phyloP scores from a whole-genome alignment of 2,888 invertebrate species.

The Catocala nupta region DNA sequence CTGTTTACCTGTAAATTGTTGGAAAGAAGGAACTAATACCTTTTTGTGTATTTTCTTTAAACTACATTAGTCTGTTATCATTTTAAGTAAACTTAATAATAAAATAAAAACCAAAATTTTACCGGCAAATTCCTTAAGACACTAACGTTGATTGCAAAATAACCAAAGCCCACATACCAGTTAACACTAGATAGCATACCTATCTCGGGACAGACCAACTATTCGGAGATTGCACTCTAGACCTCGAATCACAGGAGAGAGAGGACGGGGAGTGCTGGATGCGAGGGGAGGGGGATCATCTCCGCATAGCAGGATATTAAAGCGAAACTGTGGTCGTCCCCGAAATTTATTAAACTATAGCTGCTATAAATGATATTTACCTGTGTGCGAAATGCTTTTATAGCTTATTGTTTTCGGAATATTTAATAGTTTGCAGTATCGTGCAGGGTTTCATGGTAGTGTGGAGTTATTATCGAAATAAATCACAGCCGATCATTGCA shows the following conservation, averaged over 20 bases:
- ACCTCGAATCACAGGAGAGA: conserved; percentile 29
- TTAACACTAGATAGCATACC: conserved; percentile 8
- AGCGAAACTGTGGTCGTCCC: conserved; percentile 53
- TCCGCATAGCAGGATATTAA: conserved; percentile 62
- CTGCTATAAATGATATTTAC: conserved; percentile 61
- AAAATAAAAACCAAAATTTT: too few relatives aligned
- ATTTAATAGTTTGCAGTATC: conserved; percentile 8
- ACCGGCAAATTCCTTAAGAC: too few relatives aligned
- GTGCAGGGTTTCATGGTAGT: background rate
- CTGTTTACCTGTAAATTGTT: too few relatives aligned
- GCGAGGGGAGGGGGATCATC: conserved; percentile 34
- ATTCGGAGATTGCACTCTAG: conserved; percentile 53
- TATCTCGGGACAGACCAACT: conserved; percentile 43
- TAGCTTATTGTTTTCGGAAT: conserved; percentile 41
- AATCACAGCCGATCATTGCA: too few relatives aligned
- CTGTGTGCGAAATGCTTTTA: conserved; percentile 48
- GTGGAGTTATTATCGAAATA: background rate
- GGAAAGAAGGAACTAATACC: too few relatives aligned
- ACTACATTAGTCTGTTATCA: too few relatives aligned
- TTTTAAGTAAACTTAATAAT: too few relatives aligned
- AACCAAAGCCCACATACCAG: conserved; percentile 2
- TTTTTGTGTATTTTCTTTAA: too few relatives aligned
- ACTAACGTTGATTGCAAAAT: background rate
- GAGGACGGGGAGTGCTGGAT: background rate
- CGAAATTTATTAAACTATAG: conserved; percentile 62